A percentile compares a stretch with the other conserved stretches of the same genome.
phyloP scores from a whole-genome alignment of 2,113 vertebrate genomes.

The Larimichthys polyactis region DNA sequence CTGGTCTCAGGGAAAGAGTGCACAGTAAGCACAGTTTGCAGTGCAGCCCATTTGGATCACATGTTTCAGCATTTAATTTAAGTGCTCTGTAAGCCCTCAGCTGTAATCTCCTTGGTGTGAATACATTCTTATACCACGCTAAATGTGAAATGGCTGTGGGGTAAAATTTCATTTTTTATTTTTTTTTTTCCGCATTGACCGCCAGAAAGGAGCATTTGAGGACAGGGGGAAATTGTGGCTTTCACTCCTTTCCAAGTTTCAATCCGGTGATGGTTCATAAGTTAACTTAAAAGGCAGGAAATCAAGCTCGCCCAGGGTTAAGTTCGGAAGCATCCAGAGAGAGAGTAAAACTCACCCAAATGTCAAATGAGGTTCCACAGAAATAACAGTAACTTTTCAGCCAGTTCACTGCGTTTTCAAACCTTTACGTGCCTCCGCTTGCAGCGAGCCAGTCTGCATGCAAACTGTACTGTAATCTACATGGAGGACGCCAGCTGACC shows the following conservation, averaged over 20 bases:
- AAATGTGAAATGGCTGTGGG: constrained; percentile 19
- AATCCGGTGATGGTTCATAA: constrained; percentile 37
- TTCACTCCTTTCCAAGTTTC: background rate
- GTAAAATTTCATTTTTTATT: constrained; percentile 11
- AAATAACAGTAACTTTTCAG: constrained; percentile 4
- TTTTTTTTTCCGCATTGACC: background rate
- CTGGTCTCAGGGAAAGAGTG: background rate
- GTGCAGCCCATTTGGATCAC: background rate
- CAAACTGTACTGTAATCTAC: background rate
- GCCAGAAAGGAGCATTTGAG: constrained; percentile 21
- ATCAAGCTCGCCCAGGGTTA: constrained; percentile 41
- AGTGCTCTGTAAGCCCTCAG: constrained; percentile 6
- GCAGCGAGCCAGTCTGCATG: background rate
- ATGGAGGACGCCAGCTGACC: background rate
- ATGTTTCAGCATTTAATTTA: background rate
- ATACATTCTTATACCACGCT: constrained; percentile 22
- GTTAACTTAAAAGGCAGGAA: constrained; percentile 57
- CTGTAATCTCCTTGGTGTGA: constrained; percentile 23
- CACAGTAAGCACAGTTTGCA: background rate
- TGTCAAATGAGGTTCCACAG: constrained; percentile 55
- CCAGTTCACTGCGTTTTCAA: background rate
- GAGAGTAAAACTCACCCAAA: constrained; percentile 55
- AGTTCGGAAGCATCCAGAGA: constrained; percentile 35
- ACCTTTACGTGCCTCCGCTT: background rate
- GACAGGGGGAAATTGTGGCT: constrained; percentile 32